A percentile compares a stretch with the other conserved stretches of the same genome.
Evolutionary conservation across 1,140 invertebrate species (phyloP).

Genomic region (Octopus sinensis): DNA sequence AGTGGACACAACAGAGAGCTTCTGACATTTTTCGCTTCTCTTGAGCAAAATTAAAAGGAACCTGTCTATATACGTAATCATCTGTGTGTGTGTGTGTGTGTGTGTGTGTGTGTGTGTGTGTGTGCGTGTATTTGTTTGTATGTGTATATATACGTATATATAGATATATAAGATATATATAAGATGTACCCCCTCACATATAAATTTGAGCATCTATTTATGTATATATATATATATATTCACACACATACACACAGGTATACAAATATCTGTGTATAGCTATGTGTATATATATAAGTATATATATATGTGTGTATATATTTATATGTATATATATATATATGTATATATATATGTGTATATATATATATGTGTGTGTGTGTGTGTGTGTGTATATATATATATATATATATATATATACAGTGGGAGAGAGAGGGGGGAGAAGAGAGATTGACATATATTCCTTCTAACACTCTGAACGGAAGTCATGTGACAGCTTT

Average conservation of each 20-base stretch:
- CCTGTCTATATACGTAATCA: no score
- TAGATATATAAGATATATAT: no score
- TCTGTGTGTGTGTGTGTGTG: no score
- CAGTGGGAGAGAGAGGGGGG: background rate
- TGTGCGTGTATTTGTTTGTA: no score
- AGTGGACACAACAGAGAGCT: no score
- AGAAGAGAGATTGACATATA: background rate
- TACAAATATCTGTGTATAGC: background rate
- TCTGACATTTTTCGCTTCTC: no score
- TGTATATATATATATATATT: conserved; percentile 5
- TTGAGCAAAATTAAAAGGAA: no score
- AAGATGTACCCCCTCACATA: no score
- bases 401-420: background rate
- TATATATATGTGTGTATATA: background rate
- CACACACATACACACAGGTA: background rate
- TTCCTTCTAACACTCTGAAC: background rate
- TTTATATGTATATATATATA: background rate
- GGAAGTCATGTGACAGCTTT: no score
- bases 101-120: no score
- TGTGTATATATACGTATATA: no score
- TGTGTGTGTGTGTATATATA: background rate
- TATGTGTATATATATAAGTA: background rate
- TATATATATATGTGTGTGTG: background rate
- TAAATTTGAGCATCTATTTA: background rate
- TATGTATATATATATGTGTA: background rate